phyloP scores from a whole-genome alignment of 2,113 vertebrate species.

The Camelus bactrianus region DNA sequence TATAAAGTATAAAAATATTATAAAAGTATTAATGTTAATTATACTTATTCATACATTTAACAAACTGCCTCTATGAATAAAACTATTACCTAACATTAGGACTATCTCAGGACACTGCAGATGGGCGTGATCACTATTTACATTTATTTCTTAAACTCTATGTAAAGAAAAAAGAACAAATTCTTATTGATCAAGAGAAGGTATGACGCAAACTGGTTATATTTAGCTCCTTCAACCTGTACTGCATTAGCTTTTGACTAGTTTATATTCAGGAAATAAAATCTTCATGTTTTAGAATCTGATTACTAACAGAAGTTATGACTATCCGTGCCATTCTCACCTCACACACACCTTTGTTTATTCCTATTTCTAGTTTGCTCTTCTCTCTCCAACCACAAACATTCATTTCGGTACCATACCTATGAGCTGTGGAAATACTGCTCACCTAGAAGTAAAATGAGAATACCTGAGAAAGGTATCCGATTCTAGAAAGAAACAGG shows the following conservation, averaged over 20 bases:
- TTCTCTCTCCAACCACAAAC: neutral
- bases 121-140: neutral
- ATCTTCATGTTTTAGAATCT: neutral
- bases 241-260: slow-evolving; percentile 9
- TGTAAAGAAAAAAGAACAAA: neutral
- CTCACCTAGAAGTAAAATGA: neutral
- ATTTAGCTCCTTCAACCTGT: neutral
- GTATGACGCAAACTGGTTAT: neutral
- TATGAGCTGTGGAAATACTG: neutral
- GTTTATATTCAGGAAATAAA: neutral
- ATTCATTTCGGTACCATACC: neutral
- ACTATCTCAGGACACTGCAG: neutral
- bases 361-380: neutral
- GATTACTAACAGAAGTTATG: neutral
- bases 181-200: neutral
- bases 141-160: neutral
- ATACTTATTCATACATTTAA: slow-evolving; percentile 8
- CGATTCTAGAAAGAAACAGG: slow-evolving; percentile 13
- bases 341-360: neutral
- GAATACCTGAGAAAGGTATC: neutral
- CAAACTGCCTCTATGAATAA: neutral
- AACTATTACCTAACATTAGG: neutral
- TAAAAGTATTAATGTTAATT: slow-evolving; percentile 4
- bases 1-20: neutral
- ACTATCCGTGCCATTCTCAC: neutral